Conservation (phyloP, 2,888 invertebrate genomes). For the Amphipoea lucens region DNA sequence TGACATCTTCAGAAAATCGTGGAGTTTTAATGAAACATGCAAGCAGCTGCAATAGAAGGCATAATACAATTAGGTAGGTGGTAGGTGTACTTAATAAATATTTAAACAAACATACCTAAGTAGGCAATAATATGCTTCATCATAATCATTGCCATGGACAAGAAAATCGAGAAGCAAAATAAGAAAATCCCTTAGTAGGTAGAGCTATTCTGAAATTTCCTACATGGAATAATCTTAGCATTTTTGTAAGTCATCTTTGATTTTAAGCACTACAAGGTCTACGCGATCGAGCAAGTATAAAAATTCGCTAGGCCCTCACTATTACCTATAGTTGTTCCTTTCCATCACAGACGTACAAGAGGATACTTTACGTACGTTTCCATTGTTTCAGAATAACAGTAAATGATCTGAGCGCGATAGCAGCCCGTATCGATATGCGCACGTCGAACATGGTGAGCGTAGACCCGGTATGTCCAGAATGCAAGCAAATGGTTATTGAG, state of each 20-base stretch:
- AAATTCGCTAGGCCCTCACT: background rate
- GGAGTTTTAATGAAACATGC: slow-evolving; percentile 21
- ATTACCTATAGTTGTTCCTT: background rate
- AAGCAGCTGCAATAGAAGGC: slow-evolving; percentile 8
- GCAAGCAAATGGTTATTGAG: slow-evolving; percentile 76
- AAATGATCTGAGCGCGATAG: slow-evolving; percentile 78
- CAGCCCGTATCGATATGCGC: slow-evolving; percentile 81
- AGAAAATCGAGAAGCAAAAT: background rate
- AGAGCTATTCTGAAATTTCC: background rate
- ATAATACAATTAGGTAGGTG: slow-evolving; percentile 25
- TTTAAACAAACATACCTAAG: background rate
- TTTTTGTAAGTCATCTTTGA: background rate
- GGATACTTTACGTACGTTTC: background rate
- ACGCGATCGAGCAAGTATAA: too few relatives aligned
- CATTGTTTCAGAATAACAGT: slow-evolving; percentile 77
- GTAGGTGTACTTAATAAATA: slow-evolving; percentile 14
- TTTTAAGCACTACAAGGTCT: background rate
- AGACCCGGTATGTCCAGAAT: slow-evolving; percentile 82
- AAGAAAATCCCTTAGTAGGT: background rate
- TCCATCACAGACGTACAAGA: background rate
- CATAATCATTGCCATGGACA: background rate
- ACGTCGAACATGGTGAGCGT: slow-evolving; percentile 80
- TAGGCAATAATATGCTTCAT: background rate
- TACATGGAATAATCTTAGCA: background rate
- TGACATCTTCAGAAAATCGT: slow-evolving; percentile 42